These are phyloP conservation scores for Phyllostomus hastatus DNA, from an alignment of 2,113 vertebrate species.

Conservation along the genomic window DNA sequence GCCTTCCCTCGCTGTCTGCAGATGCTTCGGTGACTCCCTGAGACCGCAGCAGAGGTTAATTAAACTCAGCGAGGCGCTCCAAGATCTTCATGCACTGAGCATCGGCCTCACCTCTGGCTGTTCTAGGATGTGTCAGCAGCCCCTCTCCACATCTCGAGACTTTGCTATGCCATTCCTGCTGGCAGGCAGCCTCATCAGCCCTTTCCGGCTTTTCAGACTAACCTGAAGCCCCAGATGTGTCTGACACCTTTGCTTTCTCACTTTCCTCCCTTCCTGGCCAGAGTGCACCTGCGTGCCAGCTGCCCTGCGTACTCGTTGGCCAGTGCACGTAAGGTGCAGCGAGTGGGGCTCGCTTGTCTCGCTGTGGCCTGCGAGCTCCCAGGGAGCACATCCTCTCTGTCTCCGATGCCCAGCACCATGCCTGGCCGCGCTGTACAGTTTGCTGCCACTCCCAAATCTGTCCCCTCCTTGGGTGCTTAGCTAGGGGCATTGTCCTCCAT, in stretches of 20 bases:
- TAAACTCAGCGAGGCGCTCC: not conserved
- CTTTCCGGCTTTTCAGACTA: not conserved
- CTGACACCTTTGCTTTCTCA: not conserved
- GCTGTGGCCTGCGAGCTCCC: not conserved
- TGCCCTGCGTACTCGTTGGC: not conserved
- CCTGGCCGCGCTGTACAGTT: not conserved
- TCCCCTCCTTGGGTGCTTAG: not conserved
- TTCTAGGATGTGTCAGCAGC: not conserved
- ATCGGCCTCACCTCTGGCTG: not conserved
- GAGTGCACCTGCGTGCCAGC: not conserved
- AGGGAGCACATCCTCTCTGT: not conserved
- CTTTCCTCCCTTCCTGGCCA: not conserved
- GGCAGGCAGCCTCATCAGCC: not conserved
- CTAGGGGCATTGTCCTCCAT: accelerated
- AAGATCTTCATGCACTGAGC: not conserved
- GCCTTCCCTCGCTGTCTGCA: not conserved
- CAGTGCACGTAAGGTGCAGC: accelerated
- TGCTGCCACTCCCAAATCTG: not conserved
- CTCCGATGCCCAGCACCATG: not conserved
- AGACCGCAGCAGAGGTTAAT: not conserved
- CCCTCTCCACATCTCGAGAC: not conserved
- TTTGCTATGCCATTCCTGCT: not conserved
- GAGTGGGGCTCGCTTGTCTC: not conserved
- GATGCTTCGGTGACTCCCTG: not conserved
- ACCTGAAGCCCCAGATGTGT: not conserved